These are phyloP conservation scores for Anneissia japonica DNA, from an alignment of 35 echinoderm and acorn worm genomes.

Conservation along the genomic window DNA sequence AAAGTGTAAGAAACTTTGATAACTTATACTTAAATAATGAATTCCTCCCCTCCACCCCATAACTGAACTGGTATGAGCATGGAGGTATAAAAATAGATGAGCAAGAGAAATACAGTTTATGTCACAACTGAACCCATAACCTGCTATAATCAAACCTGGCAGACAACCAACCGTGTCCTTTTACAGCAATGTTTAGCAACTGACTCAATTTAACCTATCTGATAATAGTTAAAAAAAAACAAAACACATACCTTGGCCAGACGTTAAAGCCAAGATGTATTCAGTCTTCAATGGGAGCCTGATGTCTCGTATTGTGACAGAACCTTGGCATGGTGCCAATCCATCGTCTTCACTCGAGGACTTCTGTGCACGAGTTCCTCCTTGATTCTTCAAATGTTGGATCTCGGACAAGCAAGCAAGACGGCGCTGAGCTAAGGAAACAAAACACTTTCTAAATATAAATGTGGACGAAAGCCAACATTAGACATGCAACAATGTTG, in stretches of 20 bases:
- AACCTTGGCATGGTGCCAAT: constrained; percentile 44
- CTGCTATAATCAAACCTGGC: not conserved
- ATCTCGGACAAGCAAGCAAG: constrained; percentile 90
- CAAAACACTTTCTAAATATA: too few relatives aligned
- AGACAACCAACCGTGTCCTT: too few relatives aligned
- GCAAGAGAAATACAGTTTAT: too few relatives aligned
- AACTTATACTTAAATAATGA: too few relatives aligned
- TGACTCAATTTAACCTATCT: not conserved
- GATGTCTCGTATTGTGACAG: constrained; percentile 70
- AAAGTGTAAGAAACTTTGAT: too few relatives aligned
- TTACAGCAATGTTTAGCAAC: too few relatives aligned
- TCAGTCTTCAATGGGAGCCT: constrained; percentile 90
- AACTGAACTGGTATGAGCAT: too few relatives aligned
- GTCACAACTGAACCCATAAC: not conserved
- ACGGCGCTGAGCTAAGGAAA: constrained; percentile 69
- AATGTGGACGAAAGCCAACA: too few relatives aligned
- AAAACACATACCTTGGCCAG: constrained; percentile 39
- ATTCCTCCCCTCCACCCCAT: too few relatives aligned
- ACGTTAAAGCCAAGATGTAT: constrained; percentile 65
- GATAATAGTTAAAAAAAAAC: not conserved
- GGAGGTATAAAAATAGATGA: too few relatives aligned
- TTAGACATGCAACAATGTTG: too few relatives aligned
- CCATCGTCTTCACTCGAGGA: constrained; percentile 62
- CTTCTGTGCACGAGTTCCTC: not conserved
- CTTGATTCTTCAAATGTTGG: constrained; percentile 75